phyloP scores from a whole-genome alignment of 2,113 vertebrate species.

The Tursiops truncatus region DNA sequence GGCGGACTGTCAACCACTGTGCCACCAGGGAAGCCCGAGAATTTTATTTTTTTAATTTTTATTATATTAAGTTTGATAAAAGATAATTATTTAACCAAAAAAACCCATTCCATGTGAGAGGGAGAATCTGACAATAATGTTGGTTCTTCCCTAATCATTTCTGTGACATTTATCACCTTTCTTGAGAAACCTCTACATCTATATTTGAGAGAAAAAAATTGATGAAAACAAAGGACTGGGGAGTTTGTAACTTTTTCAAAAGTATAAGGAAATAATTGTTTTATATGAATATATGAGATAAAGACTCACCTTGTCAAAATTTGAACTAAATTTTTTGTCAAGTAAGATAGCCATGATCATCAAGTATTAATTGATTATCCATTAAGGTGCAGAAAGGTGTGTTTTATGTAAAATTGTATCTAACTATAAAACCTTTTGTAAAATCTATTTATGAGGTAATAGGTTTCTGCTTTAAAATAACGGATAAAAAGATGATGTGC shows the following conservation, averaged over 20 bases:
- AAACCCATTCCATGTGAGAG: not conserved
- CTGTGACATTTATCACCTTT: not conserved
- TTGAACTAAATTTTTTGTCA: not conserved
- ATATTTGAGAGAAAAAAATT: not conserved
- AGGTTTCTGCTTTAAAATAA: slow-evolving; percentile 1
- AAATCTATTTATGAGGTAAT: not conserved
- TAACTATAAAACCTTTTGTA: not conserved
- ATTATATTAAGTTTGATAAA: not conserved
- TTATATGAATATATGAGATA: not conserved
- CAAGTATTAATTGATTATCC: not conserved
- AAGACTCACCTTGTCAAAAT: not conserved
- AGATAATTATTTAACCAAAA: not conserved
- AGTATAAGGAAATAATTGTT: not conserved
- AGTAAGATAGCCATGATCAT: not conserved
- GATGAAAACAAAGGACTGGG: not conserved
- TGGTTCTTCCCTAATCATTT: not conserved
- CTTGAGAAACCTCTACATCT: not conserved
- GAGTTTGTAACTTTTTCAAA: not conserved
- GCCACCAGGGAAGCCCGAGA: too few species aligned
- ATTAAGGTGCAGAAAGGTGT: not conserved
- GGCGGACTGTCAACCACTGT: too few species aligned
- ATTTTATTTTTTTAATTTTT: not conserved
- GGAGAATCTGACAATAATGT: not conserved
- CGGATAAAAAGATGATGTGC: not conserved
- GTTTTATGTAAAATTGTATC: not conserved